Evolutionary conservation across 1,140 invertebrate genomes (phyloP).

Genomic region (Chrysoperla carnea): DNA sequence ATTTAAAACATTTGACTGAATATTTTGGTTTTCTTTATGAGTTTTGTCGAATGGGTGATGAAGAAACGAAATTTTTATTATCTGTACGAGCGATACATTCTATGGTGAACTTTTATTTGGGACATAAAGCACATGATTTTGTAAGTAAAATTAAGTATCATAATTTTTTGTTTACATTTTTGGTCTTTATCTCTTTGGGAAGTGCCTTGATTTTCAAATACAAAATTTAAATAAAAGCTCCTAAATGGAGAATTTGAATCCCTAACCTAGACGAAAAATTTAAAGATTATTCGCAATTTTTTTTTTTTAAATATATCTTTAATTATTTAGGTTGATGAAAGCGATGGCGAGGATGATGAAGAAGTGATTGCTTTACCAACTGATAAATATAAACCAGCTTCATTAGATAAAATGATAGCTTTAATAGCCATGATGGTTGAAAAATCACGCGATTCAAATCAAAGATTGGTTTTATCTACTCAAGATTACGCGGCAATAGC

Average conservation of each 20-base stretch:
- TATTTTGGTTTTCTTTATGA: slow-evolving; percentile 84
- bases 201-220: too few relatives aligned
- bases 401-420: slow-evolving; percentile 91
- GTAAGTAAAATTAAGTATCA: slow-evolving; percentile 29
- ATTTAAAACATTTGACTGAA: slow-evolving; percentile 75
- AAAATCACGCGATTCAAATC: slow-evolving; percentile 61
- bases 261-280: slow-evolving; percentile 1
- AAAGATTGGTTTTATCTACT: slow-evolving; percentile 51
- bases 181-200: too few relatives aligned
- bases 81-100: slow-evolving; percentile 72
- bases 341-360: slow-evolving; percentile 69
- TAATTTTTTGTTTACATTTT: too few relatives aligned
- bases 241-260: too few relatives aligned
- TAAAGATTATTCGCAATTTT: not conserved
- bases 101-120: slow-evolving; percentile 83
- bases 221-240: too few relatives aligned
- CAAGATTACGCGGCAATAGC: slow-evolving; percentile 68
- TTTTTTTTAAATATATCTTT: slow-evolving; percentile 6
- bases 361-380: slow-evolving; percentile 44
- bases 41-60: slow-evolving; percentile 88
- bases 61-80: slow-evolving; percentile 75
- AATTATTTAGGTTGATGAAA: slow-evolving; percentile 31
- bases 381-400: slow-evolving; percentile 70
- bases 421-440: slow-evolving; percentile 76
- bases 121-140: slow-evolving; percentile 50